Base-by-base conservation (phyloP, 2,888 invertebrate genomes). In the Drosophila dives region DNA sequence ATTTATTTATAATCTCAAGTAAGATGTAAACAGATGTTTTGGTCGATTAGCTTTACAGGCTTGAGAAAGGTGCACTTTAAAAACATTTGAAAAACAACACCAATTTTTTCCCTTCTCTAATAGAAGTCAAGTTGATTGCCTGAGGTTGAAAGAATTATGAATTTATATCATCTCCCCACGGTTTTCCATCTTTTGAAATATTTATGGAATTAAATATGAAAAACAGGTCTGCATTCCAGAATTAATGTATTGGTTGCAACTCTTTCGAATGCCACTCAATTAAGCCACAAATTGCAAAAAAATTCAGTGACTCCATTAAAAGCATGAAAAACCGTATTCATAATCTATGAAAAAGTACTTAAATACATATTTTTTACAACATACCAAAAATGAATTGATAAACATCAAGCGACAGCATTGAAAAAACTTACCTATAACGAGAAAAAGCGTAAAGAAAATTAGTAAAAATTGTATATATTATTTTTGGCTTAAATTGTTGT, bases 341-440 rank as follows among this genome's bases (percentile, higher is more conserved):
- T 50, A 40, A 55, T 38, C 50, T 2, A 58, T 51, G 38, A 38
- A 34, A 33, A 42, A 38, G 12, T 38, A 58, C 33, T 64, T 69
- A 45, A 40, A 58, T 32, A 26, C 23, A 12, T 53, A 62, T 48
- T 32, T 62, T 51, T 60, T 48, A 55, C 54, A 38, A 79, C 76
- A 84, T 84, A 89, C 87, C 89, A 72, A 64, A 60, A 67, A 69
- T 67, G 48, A 67, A 70, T 81, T 54, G 65, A 67, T 65, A 50
- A 61, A 36, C 53, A 65, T 51, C 54, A 36, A 75, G 54, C 50
- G 61, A 40, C 34, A 45, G 15, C 38, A 34, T 42, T 17, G 20
- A 33, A 75, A 75, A 85, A 73, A 85, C 84, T 85, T 85, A 85
- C 85, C 85, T 89, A 56, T 7, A 85, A 89, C 50, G 74, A 84